Evolutionary conservation across 2,113 vertebrate species (phyloP), one percentile per base, ranked within the genome.

Genomic region (Halcyon senegalensis): DNA sequence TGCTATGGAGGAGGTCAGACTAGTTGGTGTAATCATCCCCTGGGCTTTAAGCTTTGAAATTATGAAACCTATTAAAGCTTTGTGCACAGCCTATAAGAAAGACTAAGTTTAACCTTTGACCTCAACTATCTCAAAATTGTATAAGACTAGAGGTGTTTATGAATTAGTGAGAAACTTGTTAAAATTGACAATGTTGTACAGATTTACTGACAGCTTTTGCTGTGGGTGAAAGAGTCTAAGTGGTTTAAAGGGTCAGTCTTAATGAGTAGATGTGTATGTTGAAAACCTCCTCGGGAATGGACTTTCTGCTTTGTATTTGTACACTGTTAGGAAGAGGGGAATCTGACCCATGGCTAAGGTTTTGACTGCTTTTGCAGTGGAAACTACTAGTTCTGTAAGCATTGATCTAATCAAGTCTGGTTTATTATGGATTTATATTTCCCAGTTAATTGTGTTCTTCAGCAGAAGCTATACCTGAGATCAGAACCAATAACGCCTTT

Each of bases 361-460:
- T 94, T 86, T 58, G 55, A 50, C 67, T 77, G 18, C 15, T 84
- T 94, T 77, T 84, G 24, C 43, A 55, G 13, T 30, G 25, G 15
- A 63, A 46, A 7, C 60, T 55, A 20, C 18, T 70, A 55, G 46
- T 67, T 90, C 25, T 89, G 19, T 43, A n/a, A 77, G 24, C 33
- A 89, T 30, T 74, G 72, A 84, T 74, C 56, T 84, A 72, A 59
- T 70, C 25, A 50, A 80, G 50, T 84, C 56, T 90, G 15, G 23
- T 89, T 93, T 93, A 46, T 90, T 86, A 81, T 63, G 59, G 63
- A 84, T 89, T 84, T 93, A 23, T 92, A 94, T 77, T 20, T 89
- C 46, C 16, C 4, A 0, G 20, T 70, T 94, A 93, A 94, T 88
- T 89, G 56, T 86, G 43, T 81, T 15, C 41, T 55, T 86, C 55